phyloP scores from a whole-genome alignment of 2,113 vertebrate genomes.

The Lycocorax pyrrhopterus region DNA sequence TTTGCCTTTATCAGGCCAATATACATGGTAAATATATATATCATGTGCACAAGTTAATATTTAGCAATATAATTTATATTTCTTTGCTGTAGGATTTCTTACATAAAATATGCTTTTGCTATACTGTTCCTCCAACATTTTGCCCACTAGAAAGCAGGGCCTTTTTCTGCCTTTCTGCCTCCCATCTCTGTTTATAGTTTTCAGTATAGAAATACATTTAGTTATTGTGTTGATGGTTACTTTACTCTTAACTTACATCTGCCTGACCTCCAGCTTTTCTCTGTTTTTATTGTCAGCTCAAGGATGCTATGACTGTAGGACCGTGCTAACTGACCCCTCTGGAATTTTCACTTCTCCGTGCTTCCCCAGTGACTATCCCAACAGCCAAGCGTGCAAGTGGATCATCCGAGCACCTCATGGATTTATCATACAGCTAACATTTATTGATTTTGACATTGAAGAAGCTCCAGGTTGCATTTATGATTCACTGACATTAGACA shows the following conservation, averaged over 20 bases:
- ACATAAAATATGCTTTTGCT: not conserved
- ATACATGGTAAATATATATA: not conserved
- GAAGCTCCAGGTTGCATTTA: conserved; percentile 92
- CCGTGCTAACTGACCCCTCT: conserved; percentile 73
- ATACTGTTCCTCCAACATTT: not conserved
- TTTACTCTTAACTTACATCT: not conserved
- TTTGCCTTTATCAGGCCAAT: not conserved
- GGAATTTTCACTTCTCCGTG: conserved; percentile 90
- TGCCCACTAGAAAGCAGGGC: not conserved
- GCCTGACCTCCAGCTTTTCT: not conserved
- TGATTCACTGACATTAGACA: conserved; percentile 83
- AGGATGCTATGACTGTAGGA: conserved; percentile 83
- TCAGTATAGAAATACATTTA: not conserved
- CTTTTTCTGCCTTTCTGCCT: not conserved
- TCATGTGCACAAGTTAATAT: not conserved
- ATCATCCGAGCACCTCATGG: conserved; percentile 86
- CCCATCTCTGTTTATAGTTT: not conserved
- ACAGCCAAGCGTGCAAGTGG: conserved; percentile 85
- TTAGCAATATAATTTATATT: not conserved
- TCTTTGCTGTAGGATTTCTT: not conserved
- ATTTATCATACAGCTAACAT: conserved; percentile 90
- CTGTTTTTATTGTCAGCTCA: conserved; percentile 70
- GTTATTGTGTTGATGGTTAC: not conserved
- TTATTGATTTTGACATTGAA: conserved; percentile 94
- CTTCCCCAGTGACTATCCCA: conserved; percentile 88